Percentiles rank a stretch among this genome's conserved stretches.
Evolutionary conservation across 2,797 vertebrate genomes (phyloP).

Genomic region (Pseudochirops cupreus): DNA sequence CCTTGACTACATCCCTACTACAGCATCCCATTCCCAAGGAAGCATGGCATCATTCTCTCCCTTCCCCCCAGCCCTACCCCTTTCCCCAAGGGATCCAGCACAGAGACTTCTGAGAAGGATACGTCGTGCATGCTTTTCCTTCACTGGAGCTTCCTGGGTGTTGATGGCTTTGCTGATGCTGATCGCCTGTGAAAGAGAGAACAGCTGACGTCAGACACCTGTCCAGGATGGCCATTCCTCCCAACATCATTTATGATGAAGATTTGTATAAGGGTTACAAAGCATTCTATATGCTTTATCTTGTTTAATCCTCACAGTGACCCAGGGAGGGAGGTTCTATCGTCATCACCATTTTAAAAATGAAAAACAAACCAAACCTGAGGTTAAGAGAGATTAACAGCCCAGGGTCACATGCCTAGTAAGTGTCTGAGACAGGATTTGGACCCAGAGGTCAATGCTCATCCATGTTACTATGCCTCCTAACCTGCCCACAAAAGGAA

Average conservation of each 20-base stretch:
- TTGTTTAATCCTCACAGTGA: not conserved
- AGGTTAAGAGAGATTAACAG: not conserved
- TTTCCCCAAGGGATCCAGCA: too few relatives aligned
- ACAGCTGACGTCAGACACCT: not conserved
- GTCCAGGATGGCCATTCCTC: accelerated
- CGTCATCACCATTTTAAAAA: not conserved
- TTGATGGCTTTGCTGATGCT: slow-evolving; percentile 99
- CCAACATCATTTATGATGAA: accelerated
- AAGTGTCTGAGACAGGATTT: not conserved
- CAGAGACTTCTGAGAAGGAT: slow-evolving; percentile 87
- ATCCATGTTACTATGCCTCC: not conserved
- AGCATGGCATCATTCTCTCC: not conserved
- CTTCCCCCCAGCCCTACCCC: too few relatives aligned
- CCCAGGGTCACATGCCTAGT: not conserved
- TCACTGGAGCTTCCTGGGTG: slow-evolving; percentile 93
- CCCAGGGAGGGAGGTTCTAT: not conserved
- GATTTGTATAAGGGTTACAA: not conserved
- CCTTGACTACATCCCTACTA: too few relatives aligned
- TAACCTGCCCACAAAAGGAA: not conserved
- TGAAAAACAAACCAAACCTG: not conserved
- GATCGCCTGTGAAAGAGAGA: slow-evolving; percentile 87
- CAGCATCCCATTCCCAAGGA: not conserved
- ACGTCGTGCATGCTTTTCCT: slow-evolving; percentile 98
- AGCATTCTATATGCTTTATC: not conserved
- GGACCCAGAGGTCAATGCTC: not conserved